Base-by-base conservation (phyloP, 2,113 vertebrate species). In the Platichthys stellatus region DNA sequence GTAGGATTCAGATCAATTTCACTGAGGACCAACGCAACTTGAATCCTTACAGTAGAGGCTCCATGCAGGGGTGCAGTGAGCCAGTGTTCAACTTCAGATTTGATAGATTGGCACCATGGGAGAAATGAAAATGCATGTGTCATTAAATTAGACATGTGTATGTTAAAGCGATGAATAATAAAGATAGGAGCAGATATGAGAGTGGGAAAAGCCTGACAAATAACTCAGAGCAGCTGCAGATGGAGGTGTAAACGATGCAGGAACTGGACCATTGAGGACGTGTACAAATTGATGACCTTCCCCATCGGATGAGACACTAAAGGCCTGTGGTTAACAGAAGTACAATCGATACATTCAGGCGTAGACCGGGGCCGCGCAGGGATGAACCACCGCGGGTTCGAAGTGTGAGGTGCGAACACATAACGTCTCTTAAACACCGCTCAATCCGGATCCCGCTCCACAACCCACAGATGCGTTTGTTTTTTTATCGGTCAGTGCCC, bases 311-410 rank as follows among this genome's bases (percentile, higher is more conserved):
- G 26, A 78, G 26, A 71, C 72, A 74, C 51, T 40, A 64, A 66
- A 76, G 81, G 77, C 81, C 82, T 61, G 23, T 78, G 31, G 64
- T 69, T 43, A 76, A 54, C 51, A 69, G 24, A 64, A 81, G 53
- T 74, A 76, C 49, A 83, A 77, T 74, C 74, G 66, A 81, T 75
- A 0, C 71, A 78, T 80, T 74, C 23, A 82, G 85, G 73, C 80
- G 85, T 73, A 81, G 76, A 88, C 78, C 38, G 3, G 26, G 20
- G 26, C 69, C 72, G 81, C 80, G 80, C 85, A 82, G 3, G 53
- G 70, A 76, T 80, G 75, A 88, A 86, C 86, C 82, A 82, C 83
- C 56, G 24, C 26, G 4, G 54, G 69, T 4, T 2, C 9, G 6
- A 31, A 7, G 31, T 31, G 1, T 11, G 60, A 66, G 69, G 69